Evolutionary conservation across 2,113 vertebrate genomes (phyloP), one percentile per base, ranked within the genome.

Genomic region (Sinocyclocheilus maitianheensis): DNA sequence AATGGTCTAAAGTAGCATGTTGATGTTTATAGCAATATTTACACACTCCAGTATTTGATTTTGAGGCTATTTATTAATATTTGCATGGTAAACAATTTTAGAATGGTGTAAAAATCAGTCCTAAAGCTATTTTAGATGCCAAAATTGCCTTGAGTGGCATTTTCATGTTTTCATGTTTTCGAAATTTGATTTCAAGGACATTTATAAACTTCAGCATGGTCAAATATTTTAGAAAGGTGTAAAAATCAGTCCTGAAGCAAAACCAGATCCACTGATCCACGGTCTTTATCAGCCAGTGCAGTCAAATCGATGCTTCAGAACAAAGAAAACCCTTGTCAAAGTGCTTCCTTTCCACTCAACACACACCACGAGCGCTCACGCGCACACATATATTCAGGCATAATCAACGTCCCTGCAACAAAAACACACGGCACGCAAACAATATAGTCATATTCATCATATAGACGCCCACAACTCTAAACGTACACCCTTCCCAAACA

Each of bases 341-440:
- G 63, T 0, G 80, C 63, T 82, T 82, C 62, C 80, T 71, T 69
- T 53, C 78, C 72, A 63, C 71, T 76, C 69, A 55, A 84, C n/a
- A 1, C 75, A 58, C 71, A 13, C 65, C 82, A 48, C 63, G 63
- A n/a, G 43, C 53, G 62, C 22, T 65, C 69, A 76, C 37, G 37
- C 85, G n/a, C 53, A 30, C 69, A 46, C 24, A 18, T 48, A 60
- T 34, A 77, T 34, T 9, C 26, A 53, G 26, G 3, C 24, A 77
- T 34, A 51, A 34, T 34, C 48, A 9, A 40, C 37, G 12, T 40
- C 55, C 55, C 77, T 43, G 34, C 43, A 82, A 34, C 60, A 51
- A 48, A 51, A 12, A 51, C 78, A 58, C 75, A 40, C 51, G 30
- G 34, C 51, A 58, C 34, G 10, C 51, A 58, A 22, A 24, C 77